These are phyloP conservation scores for Cyprinodon brontotheroides DNA, from an alignment of 2,113 vertebrate genomes.

Conservation along the genomic window DNA sequence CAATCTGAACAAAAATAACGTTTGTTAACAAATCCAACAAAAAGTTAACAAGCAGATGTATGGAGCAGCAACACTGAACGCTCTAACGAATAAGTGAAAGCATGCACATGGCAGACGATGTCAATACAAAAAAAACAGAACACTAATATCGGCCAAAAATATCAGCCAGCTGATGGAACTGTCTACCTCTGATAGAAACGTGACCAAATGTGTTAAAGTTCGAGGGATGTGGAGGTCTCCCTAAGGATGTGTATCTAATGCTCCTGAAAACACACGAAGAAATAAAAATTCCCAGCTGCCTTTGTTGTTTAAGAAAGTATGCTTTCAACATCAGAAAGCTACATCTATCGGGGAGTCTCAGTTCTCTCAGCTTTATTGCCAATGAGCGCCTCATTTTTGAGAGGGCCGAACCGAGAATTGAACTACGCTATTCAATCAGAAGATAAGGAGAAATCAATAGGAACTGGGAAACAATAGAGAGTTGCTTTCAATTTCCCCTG, in stretches of 20 bases:
- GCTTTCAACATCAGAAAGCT: constrained; percentile 32
- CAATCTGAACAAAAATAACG: too few species aligned
- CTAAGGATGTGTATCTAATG: background rate
- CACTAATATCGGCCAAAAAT: too few species aligned
- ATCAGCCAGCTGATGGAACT: too few species aligned
- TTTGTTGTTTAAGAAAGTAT: constrained; percentile 21
- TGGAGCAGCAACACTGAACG: too few species aligned
- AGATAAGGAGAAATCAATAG: constrained; percentile 53
- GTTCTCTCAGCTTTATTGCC: constrained; percentile 42
- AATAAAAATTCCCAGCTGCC: constrained; percentile 14
- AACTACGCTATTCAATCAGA: constrained; percentile 50
- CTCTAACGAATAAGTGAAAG: too few species aligned
- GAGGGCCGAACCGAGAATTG: constrained; percentile 21
- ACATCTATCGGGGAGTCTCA: constrained; percentile 24
- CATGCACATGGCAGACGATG: too few species aligned
- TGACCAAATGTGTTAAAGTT: background rate
- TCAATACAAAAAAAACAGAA: too few species aligned
- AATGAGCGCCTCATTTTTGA: constrained; percentile 49
- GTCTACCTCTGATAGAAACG: background rate
- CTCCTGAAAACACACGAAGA: constrained; percentile 1
- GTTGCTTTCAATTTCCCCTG: constrained; percentile 46
- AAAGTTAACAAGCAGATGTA: too few species aligned
- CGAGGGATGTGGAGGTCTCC: background rate
- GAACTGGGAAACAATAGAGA: constrained; percentile 49
- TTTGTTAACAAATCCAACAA: too few species aligned